phyloP scores from a whole-genome alignment of 2,888 invertebrate species.

The Xestobium rufovillosum region DNA sequence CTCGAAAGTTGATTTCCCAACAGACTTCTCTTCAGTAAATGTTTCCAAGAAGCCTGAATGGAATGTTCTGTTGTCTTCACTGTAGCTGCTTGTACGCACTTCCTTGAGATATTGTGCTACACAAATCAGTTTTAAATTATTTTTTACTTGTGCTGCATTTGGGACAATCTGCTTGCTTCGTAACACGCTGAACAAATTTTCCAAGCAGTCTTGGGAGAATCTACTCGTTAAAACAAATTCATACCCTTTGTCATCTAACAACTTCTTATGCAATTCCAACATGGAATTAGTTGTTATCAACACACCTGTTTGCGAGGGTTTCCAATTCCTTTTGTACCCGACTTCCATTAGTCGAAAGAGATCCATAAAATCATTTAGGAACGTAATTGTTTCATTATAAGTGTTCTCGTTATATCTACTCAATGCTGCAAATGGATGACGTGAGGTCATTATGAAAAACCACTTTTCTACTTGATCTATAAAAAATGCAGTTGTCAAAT shows the following conservation, averaged over 20 bases:
- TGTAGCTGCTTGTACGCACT: constrained; percentile 16
- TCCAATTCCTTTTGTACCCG: no score
- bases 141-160: no score
- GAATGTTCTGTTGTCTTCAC: constrained; percentile 21
- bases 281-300: constrained; percentile 21
- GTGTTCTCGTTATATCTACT: no score
- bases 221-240: constrained; percentile 21
- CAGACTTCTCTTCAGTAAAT: no score
- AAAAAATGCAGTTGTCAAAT: constrained; percentile 17
- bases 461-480: constrained; percentile 11
- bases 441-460: constrained; percentile 17
- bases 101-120: constrained; percentile 20
- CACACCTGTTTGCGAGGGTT: no score
- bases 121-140: constrained; percentile 22
- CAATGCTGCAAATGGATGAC: constrained; percentile 12
- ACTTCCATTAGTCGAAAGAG: no score
- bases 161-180: no score
- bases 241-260: no score
- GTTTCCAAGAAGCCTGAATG: constrained; percentile 19
- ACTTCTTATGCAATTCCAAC: constrained; percentile 20
- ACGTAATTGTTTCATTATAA: no score
- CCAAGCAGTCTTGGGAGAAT: no score
- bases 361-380: constrained; percentile 3
- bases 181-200: constrained; percentile 22
- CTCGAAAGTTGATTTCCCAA: constrained; percentile 9